Conservation (phyloP, 2,888 invertebrate genomes). For the Poecilus cupreus region DNA sequence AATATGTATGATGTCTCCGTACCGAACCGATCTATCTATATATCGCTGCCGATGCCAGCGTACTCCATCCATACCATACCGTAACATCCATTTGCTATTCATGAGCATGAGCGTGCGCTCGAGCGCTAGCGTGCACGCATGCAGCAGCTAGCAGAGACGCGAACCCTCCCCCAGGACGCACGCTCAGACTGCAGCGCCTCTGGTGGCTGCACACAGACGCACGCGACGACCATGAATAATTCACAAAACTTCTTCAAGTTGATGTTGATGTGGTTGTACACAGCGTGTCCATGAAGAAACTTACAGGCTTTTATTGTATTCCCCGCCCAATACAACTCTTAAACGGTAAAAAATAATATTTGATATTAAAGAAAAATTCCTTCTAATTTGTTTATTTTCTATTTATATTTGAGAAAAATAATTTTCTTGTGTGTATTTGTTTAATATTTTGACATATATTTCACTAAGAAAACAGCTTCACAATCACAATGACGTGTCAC, state of each 20-base stretch:
- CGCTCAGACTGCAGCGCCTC: conserved; percentile 22
- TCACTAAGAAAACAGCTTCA: no score
- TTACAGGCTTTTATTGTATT: no score
- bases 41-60: neutral
- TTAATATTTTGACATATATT: no score
- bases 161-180: neutral
- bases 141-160: conserved; percentile 15
- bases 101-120: conserved; percentile 16
- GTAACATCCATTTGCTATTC: conserved; percentile 13
- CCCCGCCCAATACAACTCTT: no score
- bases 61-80: neutral
- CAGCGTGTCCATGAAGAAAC: no score
- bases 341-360: no score
- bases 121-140: neutral
- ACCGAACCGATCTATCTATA: neutral
- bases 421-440: no score
- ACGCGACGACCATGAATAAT: conserved; percentile 7
- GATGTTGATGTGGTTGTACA: no score
- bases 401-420: no score
- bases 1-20: conserved; percentile 11
- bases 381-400: no score
- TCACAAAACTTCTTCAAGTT: conserved; percentile 23
- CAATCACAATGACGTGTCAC: no score
- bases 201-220: conserved; percentile 1
- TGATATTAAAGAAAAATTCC: no score